Evolutionary conservation across 2,797 vertebrate species (phyloP).

Genomic region (Macropus fuliginosus): DNA sequence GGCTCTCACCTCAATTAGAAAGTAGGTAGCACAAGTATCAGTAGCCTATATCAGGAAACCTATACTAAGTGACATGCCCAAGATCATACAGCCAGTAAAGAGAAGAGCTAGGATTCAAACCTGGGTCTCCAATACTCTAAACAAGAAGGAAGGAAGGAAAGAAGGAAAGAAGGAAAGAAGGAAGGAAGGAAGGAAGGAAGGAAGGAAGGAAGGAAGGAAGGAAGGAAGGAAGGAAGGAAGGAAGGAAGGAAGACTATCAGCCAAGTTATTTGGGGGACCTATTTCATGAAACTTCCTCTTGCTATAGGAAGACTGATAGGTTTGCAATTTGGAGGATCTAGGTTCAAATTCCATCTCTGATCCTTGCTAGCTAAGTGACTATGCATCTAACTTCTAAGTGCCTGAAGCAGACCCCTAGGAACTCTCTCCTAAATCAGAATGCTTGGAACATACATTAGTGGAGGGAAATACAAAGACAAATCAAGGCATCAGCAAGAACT

Average conservation of each 20-base stretch:
- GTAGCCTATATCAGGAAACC: neutral
- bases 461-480: neutral
- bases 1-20: neutral
- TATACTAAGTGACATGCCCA: neutral
- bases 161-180: too few species aligned
- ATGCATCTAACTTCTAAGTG: neutral
- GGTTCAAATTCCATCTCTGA: conserved; percentile 8
- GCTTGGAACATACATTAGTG: neutral
- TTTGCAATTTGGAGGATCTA: neutral
- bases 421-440: neutral
- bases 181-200: too few species aligned
- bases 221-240: too few species aligned
- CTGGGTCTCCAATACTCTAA: neutral
- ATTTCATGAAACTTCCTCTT: neutral
- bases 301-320: neutral
- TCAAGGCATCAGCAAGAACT: neutral
- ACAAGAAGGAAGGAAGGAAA: neutral
- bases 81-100: neutral
- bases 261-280: too few species aligned
- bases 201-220: too few species aligned
- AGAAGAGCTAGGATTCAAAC: neutral
- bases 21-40: neutral
- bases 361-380: neutral
- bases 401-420: too few species aligned
- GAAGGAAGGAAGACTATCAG: too few species aligned